Evolutionary conservation across 1,140 invertebrate genomes (phyloP), one percentile per base, ranked within the genome.

Genomic region (Drosophila lacteicornis): DNA sequence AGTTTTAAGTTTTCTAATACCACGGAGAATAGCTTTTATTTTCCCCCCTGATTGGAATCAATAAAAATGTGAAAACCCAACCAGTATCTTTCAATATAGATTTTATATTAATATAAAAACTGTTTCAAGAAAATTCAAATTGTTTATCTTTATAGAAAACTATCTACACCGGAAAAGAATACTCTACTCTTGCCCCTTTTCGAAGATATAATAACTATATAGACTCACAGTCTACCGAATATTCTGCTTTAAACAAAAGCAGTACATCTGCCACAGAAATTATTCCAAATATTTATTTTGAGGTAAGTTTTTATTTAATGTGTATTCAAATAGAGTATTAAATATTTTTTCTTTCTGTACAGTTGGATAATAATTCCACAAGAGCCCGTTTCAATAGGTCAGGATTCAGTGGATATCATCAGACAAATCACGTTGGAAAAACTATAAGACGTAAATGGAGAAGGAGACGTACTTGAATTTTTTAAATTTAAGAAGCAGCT

Each of bases 291-390:
- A 25, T 25, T 25, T 43, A 7, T 13, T 11, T 50, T 12, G 36
- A 36, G 36, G 65, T 65, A 1, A 17, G 13, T 50, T 6, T 2
- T 7, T 3, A 12, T 30, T 17, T 13, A 12, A 27, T 27, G 1
- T 4, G 11, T 19, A 19, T 1, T 19, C 0, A n/a, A 11, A 2
- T 4, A 8, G 1, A 27, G 2, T 1, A 0, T 9, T 0, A 12
- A 4, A 3, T 7, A 12, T 2, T 0, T 6, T 6, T 13, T 4
- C 3, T 3, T 2, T 49, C 60, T 3, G 11, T 25, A 2, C 6
- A 25, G 36, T 3, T 38, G 43, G 33, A 33, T 11, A 22, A 25
- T 38, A 15, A 47, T 30, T 38, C n/a, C 4, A 27, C 45, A 8
- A 36, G 22, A 40, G 38, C 0, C 8, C 60, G 66, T 0, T 38